Conservation (phyloP, 2,113 vertebrate genomes). For the Halichoerus grypus region DNA sequence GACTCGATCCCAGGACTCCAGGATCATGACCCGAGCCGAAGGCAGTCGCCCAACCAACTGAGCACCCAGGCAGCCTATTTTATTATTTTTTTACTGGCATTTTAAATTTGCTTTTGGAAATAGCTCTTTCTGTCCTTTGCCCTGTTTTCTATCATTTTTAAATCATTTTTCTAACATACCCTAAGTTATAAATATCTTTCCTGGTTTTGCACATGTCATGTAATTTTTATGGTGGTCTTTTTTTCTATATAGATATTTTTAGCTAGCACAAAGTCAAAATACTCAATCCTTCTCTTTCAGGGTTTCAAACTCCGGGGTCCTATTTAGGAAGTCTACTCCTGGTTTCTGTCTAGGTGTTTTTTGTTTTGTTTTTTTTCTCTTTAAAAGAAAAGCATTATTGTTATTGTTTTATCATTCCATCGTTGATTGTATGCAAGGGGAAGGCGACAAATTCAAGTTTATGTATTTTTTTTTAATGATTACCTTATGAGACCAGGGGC, state of each 20-base stretch:
- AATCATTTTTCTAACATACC: not conserved
- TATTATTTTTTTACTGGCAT: not conserved
- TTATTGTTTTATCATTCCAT: not conserved
- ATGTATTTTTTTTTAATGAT: not conserved
- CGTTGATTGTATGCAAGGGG: not conserved
- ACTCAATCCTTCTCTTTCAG: not conserved
- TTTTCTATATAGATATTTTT: not conserved
- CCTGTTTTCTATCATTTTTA: not conserved
- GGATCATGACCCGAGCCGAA: no score
- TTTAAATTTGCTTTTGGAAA: slow-evolving; percentile 37
- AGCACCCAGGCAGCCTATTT: not conserved
- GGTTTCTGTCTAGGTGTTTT: not conserved
- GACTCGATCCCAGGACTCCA: no score
- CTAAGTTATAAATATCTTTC: not conserved
- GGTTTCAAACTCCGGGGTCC: not conserved
- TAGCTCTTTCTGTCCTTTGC: not conserved
- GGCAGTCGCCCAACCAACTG: no score
- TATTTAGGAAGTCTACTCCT: not conserved
- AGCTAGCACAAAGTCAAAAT: not conserved
- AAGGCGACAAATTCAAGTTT: not conserved
- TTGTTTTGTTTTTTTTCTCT: not conserved
- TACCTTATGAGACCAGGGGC: not conserved
- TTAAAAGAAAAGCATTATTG: not conserved
- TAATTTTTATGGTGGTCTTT: not conserved
- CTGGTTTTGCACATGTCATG: not conserved